A percentile compares a stretch with the other conserved stretches of the same genome.
These are phyloP conservation scores for Catocala nupta DNA, from an alignment of 2,888 invertebrate species.

Conservation along the genomic window DNA sequence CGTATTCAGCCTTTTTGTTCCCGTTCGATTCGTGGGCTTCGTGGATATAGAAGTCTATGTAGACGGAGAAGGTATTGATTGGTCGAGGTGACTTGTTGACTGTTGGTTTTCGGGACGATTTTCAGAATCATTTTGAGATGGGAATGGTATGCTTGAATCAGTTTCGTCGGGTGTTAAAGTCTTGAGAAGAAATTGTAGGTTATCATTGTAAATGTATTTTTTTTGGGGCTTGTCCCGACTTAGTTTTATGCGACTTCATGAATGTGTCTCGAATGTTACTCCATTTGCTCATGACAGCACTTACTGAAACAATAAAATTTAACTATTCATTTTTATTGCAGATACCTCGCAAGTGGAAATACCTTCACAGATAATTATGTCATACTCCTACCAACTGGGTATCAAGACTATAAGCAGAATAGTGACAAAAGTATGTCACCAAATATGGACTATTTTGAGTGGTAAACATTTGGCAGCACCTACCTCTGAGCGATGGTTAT, in stretches of 20 bases:
- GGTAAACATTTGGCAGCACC: no score
- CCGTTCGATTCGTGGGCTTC: constrained; percentile 10
- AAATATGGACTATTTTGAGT: no score
- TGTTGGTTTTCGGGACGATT: constrained; percentile 25
- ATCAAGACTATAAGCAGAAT: constrained; percentile 14
- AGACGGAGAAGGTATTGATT: constrained; percentile 24
- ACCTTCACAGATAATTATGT: constrained; percentile 7
- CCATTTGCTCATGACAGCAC: constrained; percentile 10
- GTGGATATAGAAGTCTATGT: constrained; percentile 16
- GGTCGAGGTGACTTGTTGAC: constrained; percentile 20
- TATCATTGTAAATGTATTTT: constrained; percentile 3
- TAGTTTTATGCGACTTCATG: neutral
- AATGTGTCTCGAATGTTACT: constrained; percentile 9
- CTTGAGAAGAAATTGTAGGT: constrained; percentile 14
- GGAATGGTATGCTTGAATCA: constrained; percentile 21
- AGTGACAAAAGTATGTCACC: constrained; percentile 14
- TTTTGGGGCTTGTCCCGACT: constrained; percentile 4
- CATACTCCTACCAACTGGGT: constrained; percentile 1
- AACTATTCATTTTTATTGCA: constrained; percentile 2
- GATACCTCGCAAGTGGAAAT: constrained; percentile 4
- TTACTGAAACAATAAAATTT: constrained; percentile 15
- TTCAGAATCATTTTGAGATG: constrained; percentile 25
- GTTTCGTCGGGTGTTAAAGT: constrained; percentile 25
- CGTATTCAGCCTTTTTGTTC: constrained; percentile 29
- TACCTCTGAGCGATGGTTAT: no score